Evolutionary conservation across 2,113 vertebrate genomes (phyloP).

Genomic region (Periophthalmodon schlosseri): DNA sequence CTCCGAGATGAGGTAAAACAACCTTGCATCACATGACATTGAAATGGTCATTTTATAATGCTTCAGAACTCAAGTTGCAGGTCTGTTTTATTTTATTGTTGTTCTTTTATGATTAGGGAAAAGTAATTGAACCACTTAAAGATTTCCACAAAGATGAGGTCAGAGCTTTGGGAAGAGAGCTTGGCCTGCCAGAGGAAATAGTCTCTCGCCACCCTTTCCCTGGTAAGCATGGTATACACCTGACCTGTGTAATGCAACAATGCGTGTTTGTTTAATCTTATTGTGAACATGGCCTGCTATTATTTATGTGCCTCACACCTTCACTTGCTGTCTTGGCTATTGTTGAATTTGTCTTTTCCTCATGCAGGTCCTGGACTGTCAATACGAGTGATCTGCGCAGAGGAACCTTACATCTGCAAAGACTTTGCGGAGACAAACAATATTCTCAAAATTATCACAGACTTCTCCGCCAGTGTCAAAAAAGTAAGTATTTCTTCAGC

Average conservation of each 20-base stretch:
- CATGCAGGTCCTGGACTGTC: conserved; percentile 92
- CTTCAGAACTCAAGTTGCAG: no score
- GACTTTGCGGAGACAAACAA: conserved; percentile 99
- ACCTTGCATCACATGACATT: not conserved
- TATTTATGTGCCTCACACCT: not conserved
- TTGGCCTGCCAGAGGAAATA: conserved; percentile 95
- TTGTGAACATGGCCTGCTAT: not conserved
- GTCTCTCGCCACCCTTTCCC: conserved; percentile 96
- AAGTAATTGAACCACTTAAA: conserved; percentile 97
- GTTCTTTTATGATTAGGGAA: conserved; percentile 79
- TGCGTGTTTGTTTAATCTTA: not conserved
- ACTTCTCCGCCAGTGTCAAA: conserved; percentile 98
- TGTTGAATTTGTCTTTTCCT: not conserved
- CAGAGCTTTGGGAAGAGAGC: conserved; percentile 89
- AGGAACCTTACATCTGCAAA: conserved; percentile 97
- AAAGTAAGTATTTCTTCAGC: conserved; percentile 79
- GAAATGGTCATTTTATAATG: not conserved
- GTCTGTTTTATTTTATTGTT: not conserved
- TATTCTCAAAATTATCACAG: conserved; percentile 96
- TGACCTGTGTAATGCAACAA: not conserved
- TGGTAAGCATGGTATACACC: conserved; percentile 71
- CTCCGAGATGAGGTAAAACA: conserved; percentile 89
- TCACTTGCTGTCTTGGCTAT: not conserved
- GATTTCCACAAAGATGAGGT: conserved; percentile 99
- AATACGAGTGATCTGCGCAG: conserved; percentile 97